Evolutionary conservation across 2,888 invertebrate genomes (phyloP), one percentile per base, ranked within the genome.

Genomic region (Elmis aenea): DNA sequence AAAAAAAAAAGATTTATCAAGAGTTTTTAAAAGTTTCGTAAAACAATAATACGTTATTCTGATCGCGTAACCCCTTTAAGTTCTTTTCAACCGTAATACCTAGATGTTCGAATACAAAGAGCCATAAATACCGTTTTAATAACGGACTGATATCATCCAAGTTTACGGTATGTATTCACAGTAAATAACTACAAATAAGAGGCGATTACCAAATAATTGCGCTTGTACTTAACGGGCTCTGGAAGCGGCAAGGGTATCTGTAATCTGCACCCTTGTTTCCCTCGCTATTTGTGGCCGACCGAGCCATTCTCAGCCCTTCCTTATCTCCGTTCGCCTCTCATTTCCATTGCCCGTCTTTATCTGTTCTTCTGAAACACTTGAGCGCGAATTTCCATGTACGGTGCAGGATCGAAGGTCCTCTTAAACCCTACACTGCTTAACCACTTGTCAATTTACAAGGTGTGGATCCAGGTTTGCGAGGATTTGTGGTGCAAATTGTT

Each of bases 251-350:
- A 53, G 57, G 58, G 59, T 60, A 61, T 61, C 59, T 59, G 61
- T 64, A 65, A 64, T 65, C 64, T 62, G 61, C 59, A 58, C 63
- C 62, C 62, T 62, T 63, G 64, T 63, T 62, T 61, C 62, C 61
- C 58, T 46, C 51, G 61, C 64, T 62, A 63, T 64, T 66, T 66
- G 66, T 58, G 66, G 66, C 53, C 57, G 57, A 60, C 63, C 63
- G 55, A 58, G 54, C 56, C 62, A 58, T 63, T 64, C 57, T 52
- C 57, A 58, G 57, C 48, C 58, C 55, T 55, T 44, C 42, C 46
- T 51, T 51, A 52, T 51, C 48, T 45, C 28, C 11, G 23, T 35
- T 37, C 27, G 32, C 43, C 41, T 42, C 42, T 42, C 45, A 34
- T 45, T 41, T 41, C 50, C 54, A 52, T 50, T 52, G 51, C 53